These are phyloP conservation scores for Leguminivora glycinivorella DNA, from an alignment of 1,140 invertebrate genomes.

Conservation along the genomic window DNA sequence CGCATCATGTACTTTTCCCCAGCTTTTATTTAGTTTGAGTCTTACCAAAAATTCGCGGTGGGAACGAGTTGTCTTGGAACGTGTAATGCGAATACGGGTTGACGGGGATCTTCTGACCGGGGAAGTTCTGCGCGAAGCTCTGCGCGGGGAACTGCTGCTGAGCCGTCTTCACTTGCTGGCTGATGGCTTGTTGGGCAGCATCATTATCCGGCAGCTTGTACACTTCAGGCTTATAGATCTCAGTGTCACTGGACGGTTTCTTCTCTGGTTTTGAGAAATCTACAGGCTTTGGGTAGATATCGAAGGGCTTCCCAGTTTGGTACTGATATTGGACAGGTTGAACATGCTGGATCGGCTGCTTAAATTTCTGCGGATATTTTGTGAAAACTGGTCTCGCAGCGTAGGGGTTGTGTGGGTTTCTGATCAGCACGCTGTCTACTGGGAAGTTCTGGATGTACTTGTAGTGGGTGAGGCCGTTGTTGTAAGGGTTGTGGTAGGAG, in stretches of 20 bases:
- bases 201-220: constrained; percentile 63
- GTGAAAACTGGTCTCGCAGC: constrained; percentile 53
- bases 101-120: constrained; percentile 36
- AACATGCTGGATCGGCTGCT: constrained; percentile 53
- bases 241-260: constrained; percentile 50
- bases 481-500: constrained; percentile 72
- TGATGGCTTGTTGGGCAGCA: constrained; percentile 50
- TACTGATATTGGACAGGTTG: constrained; percentile 68
- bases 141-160: constrained; percentile 50
- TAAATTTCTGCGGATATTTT: constrained; percentile 57
- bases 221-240: constrained; percentile 68
- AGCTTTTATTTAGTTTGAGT: background rate
- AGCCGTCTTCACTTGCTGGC: constrained; percentile 62
- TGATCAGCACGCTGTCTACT: constrained; percentile 52
- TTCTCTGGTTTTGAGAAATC: constrained; percentile 60
- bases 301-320: constrained; percentile 61
- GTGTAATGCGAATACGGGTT: constrained; percentile 61
- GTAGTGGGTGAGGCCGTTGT: constrained; percentile 58
- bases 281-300: constrained; percentile 60
- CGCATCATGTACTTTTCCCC: background rate
- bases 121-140: constrained; percentile 1
- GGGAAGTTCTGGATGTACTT: constrained; percentile 69
- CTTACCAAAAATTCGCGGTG: constrained; percentile 73
- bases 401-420: constrained; percentile 63
- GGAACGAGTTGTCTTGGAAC: constrained; percentile 61